Base-by-base conservation (phyloP, 2,888 invertebrate species). In the Clunio marinus region DNA sequence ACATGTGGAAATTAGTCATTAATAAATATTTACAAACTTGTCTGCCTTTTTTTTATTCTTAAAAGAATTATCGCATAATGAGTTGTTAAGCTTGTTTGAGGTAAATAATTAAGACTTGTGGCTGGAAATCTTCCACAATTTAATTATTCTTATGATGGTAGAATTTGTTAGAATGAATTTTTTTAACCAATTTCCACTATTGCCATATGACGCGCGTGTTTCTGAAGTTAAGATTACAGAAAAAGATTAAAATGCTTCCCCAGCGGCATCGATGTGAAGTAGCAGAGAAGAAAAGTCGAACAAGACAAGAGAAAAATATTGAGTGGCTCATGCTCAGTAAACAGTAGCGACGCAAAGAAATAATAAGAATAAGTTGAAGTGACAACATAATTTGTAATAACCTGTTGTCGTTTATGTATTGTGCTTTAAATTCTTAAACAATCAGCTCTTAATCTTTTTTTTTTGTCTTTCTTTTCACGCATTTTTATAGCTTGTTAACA, bases 331-430 rank as follows among this genome's bases (percentile, higher is more conserved):
- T n/a, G 10, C 41, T 41, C 15, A n/a, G 41, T 15, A 41, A 41
- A 41, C 41, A 41, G 41, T n/a, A 41, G 41, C 41, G 15, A n/a
- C 10, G 41, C 41, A 41, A 15, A 41, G 15, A n/a, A n/a, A n/a
- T 10, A 41, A 41, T 10, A 41, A 41, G 15, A 41, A 41, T 41
- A 41, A 41, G 15, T 27, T 32, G 35, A 32, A 27, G 28, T 63
- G 63, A 63, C 25, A 63, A 25, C 35, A 25, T 46, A 63, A 63
- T 63, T 63, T 63, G 63, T 46, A 37, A 62, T 62, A 41, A 62
- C 24, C 62, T 62, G 62, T 41, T 37, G 37, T 20, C 13, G 35
- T 41, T 10, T 41, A 15, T 41, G n/a, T n/a, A n/a, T n/a, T n/a
- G 41, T 41, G 41, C 41, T 41, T n/a, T 10, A 41, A 41, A 41